Evolutionary conservation across 1,140 invertebrate genomes (phyloP).

Genomic region (Drosophila kikkawai): DNA sequence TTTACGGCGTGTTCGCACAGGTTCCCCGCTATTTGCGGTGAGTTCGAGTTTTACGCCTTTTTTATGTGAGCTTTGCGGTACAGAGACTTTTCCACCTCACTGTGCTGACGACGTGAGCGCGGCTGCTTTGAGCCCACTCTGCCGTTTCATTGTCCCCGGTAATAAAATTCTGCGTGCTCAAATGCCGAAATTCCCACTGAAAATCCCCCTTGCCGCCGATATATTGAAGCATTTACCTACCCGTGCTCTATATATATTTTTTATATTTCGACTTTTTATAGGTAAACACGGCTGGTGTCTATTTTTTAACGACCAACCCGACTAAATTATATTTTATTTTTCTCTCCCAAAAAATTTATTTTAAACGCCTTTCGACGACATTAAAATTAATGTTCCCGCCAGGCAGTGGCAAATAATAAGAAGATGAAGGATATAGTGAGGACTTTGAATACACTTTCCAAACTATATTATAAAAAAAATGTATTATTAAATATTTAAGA

Average conservation of each 20-base stretch:
- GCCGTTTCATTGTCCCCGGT: slow-evolving; percentile 33
- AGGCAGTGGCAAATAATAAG: slow-evolving; percentile 14
- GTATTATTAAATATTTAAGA: too few species aligned
- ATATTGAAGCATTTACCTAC: slow-evolving; percentile 31
- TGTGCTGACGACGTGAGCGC: slow-evolving; percentile 17
- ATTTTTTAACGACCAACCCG: slow-evolving; percentile 43
- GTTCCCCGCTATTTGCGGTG: slow-evolving; percentile 31
- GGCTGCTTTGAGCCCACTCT: slow-evolving; percentile 30
- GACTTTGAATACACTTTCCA: slow-evolving; percentile 9
- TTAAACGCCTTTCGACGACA: slow-evolving; percentile 50
- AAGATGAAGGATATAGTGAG: not conserved
- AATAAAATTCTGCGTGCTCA: slow-evolving; percentile 44
- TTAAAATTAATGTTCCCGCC: slow-evolving; percentile 43
- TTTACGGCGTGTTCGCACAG: slow-evolving; percentile 25
- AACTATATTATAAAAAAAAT: too few species aligned
- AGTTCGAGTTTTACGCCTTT: slow-evolving; percentile 24
- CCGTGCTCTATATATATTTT: slow-evolving; percentile 16
- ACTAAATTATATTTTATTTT: slow-evolving; percentile 50
- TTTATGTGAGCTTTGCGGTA: slow-evolving; percentile 25
- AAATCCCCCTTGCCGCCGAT: slow-evolving; percentile 8
- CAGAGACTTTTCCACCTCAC: slow-evolving; percentile 38
- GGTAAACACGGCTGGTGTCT: slow-evolving; percentile 53
- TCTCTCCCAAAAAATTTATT: slow-evolving; percentile 38
- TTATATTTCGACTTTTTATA: slow-evolving; percentile 21
- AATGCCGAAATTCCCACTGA: slow-evolving; percentile 30